Base-by-base conservation (phyloP, 2,113 vertebrate species). In the Onychostoma macrolepis region DNA sequence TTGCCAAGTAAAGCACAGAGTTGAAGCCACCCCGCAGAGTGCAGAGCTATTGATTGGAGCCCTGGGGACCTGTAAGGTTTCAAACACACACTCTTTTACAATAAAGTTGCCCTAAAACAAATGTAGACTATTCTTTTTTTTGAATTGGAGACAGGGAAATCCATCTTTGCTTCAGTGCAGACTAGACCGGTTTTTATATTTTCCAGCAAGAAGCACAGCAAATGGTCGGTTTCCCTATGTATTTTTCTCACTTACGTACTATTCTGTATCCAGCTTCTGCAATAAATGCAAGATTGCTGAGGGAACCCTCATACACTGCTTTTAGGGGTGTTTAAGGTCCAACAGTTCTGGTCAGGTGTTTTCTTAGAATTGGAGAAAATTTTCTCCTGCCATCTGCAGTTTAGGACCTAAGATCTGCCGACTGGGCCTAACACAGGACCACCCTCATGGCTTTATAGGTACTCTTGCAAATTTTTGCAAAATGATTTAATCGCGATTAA, bases 41-140 rank as follows among this genome's bases (percentile, higher is more conserved):
- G 45, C 24, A 81, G 61, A 87, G 72, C 85, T 86, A 87, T 88
- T 90, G 90, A 91, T 90, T 90, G 84, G 86, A 77, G 50, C 87
- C 86, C 86, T 86, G 80, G 91, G 87, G 86, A 89, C n/a, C 13
- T 38, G 26, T 65, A 41, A 41, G 82, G 26, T 67, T 83, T 85
- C 30, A 85, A 80, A 75, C 26, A 76, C 36, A 33, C 33, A 26
- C 77, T 84, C 63, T 74, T 86, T 56, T 90, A 85, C 86, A 85
- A 89, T 87, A 61, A 76, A 86, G 88, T 80, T 72, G 58, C 83
- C 45, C 41, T 36, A 15, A 61, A 81, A 85, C 85, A 85, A 83
- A 88, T 81, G 41, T 50, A 61, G 45, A 85, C 48, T 11, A 3
- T 58, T 74, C n/a, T n/a, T 81, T 36, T 11, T 78, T 86, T 63